Conservation (phyloP, 2,888 invertebrate genomes). For the Trichopoda pennipes region DNA sequence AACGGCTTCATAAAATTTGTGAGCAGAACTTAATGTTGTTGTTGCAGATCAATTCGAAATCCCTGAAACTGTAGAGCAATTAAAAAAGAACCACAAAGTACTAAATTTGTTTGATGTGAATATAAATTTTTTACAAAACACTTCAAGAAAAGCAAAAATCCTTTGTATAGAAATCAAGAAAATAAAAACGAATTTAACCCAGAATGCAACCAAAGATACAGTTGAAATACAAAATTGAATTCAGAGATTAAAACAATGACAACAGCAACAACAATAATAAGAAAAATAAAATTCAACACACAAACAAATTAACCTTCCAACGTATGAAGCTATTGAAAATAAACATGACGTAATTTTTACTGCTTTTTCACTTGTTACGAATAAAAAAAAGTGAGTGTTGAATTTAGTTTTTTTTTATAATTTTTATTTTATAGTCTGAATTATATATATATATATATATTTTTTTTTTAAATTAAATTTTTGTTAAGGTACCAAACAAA, state of each 20-base stretch:
- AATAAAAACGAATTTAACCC: constrained; percentile 44
- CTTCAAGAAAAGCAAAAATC: background rate
- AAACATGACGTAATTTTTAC: constrained; percentile 64
- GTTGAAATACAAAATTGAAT: constrained; percentile 32
- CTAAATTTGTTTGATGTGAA: too few relatives aligned
- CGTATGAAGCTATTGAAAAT: constrained; percentile 42
- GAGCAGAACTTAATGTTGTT: too few relatives aligned
- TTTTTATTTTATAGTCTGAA: constrained; percentile 35
- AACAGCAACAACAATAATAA: constrained; percentile 3
- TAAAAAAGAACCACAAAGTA: too few relatives aligned
- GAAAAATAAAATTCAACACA: constrained; percentile 19
- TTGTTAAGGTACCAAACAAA: constrained; percentile 39
- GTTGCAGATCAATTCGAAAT: too few relatives aligned
- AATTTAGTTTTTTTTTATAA: constrained; percentile 7
- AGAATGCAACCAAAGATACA: constrained; percentile 44
- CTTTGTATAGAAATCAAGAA: constrained; percentile 6
- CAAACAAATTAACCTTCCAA: constrained; percentile 64
- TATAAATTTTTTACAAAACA: too few relatives aligned
- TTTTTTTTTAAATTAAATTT: constrained; percentile 19
- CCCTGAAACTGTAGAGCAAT: too few relatives aligned
- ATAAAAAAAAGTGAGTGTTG: constrained; percentile 9
- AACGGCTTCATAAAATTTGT: too few relatives aligned
- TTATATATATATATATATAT: constrained; percentile 41
- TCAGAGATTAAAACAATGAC: constrained; percentile 31
- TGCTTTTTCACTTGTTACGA: constrained; percentile 57